These are phyloP conservation scores for Epinephelus cyanopodus DNA, from an alignment of 2,113 vertebrate genomes.

Conservation along the genomic window DNA sequence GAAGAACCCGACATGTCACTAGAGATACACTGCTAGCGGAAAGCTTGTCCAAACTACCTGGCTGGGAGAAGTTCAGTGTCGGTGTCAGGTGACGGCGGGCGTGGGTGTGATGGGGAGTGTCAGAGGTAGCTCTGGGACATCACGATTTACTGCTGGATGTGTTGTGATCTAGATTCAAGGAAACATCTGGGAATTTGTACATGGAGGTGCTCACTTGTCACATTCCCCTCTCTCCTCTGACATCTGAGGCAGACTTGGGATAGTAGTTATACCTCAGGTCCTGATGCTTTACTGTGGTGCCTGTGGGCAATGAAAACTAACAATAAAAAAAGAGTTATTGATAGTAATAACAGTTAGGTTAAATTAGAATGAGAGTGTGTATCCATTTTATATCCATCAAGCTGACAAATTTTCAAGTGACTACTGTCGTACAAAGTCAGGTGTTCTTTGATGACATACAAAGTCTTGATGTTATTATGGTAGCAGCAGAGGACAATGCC, in stretches of 20 bases:
- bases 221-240: conserved; percentile 21
- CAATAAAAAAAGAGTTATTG: background rate
- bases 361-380: background rate
- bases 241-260: background rate
- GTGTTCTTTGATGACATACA: background rate
- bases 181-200: conserved; percentile 40
- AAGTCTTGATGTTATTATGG: background rate
- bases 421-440: background rate
- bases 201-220: conserved; percentile 22
- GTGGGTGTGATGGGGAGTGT: conserved; percentile 33
- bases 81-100: background rate
- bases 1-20: conserved; percentile 51
- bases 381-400: background rate
- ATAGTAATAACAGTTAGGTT: background rate
- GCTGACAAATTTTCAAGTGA: background rate
- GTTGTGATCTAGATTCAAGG: conserved; percentile 41
- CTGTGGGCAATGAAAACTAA: background rate
- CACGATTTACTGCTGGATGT: conserved; percentile 13
- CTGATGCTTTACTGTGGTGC: background rate
- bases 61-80: conserved; percentile 28
- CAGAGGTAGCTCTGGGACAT: conserved; percentile 35
- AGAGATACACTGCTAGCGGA: conserved; percentile 27
- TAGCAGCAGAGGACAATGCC: background rate
- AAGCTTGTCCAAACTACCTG: conserved; percentile 36
- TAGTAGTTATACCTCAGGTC: background rate